Conservation (phyloP, 2,797 vertebrate genomes). For the Lindbergichthys nudifrons region DNA sequence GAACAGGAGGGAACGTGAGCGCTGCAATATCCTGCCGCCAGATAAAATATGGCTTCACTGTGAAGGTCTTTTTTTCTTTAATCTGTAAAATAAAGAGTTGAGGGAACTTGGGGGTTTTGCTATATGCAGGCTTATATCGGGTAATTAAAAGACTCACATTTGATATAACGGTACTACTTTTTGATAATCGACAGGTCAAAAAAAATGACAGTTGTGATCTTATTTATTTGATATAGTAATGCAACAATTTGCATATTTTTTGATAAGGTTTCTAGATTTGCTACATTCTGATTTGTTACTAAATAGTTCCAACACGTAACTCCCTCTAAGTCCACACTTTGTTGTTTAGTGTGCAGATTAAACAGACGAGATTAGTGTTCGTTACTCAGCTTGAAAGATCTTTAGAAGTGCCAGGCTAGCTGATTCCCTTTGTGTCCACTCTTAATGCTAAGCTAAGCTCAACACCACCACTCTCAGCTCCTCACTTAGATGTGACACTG, state of each 20-base stretch:
- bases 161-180: background rate
- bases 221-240: background rate
- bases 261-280: background rate
- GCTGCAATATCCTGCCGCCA: background rate
- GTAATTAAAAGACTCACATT: background rate
- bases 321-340: background rate
- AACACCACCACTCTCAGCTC: background rate
- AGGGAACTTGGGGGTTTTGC: background rate
- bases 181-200: too few relatives aligned
- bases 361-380: background rate
- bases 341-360: background rate
- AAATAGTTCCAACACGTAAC: background rate
- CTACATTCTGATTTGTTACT: background rate
- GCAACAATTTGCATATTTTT: background rate
- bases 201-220: background rate
- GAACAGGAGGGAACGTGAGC: background rate
- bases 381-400: background rate
- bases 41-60: background rate
- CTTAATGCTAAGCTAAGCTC: constrained; percentile 11
- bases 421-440: background rate
- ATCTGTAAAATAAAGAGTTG: background rate
- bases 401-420: background rate
- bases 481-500: too few relatives aligned
- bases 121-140: background rate
- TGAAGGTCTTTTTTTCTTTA: too few relatives aligned